phyloP scores from a whole-genome alignment of 2,113 vertebrate genomes.

The Lasiurus cinereus region DNA sequence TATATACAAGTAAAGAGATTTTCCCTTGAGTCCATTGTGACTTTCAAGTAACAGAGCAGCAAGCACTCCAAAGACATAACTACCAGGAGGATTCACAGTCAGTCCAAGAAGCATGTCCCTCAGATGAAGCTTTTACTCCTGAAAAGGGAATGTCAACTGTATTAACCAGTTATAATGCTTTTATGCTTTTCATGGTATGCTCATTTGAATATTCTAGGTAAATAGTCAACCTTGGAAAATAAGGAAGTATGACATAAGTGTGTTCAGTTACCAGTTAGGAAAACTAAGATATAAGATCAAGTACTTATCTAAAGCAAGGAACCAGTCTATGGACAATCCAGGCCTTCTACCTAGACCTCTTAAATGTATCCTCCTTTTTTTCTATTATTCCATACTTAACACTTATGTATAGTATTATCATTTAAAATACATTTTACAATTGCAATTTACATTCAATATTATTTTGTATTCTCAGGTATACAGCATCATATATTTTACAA shows the following conservation, averaged over 20 bases:
- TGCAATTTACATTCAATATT: background rate
- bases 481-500: background rate
- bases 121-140: background rate
- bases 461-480: background rate
- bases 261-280: background rate
- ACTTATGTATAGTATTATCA: background rate
- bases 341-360: background rate
- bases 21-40: background rate
- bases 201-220: background rate
- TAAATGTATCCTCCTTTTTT: background rate
- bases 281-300: background rate
- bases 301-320: background rate
- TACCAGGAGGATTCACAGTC: rapidly evolving
- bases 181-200: background rate
- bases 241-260: background rate
- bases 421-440: background rate
- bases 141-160: background rate
- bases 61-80: background rate
- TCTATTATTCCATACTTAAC: background rate
- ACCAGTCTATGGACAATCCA: background rate
- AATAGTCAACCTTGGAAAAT: background rate
- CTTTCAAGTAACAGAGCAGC: background rate
- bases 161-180: background rate
- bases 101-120: no score
- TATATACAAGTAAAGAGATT: background rate